Conservation (phyloP, 2,888 invertebrate species). For the Ichneumon xanthorius region DNA sequence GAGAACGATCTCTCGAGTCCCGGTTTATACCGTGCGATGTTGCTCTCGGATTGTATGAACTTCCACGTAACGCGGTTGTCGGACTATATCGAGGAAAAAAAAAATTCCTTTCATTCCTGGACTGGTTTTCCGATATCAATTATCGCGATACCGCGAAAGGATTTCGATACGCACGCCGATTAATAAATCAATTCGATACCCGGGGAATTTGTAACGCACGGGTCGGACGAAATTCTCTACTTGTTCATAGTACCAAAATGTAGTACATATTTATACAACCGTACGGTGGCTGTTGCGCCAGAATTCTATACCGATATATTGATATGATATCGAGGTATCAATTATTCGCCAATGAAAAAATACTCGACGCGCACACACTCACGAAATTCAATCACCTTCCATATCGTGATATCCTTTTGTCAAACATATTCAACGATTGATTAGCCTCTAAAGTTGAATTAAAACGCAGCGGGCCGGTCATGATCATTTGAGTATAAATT, state of each 20-base stretch:
- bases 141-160: neutral
- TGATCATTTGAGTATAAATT: neutral
- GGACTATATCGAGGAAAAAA: neutral
- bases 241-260: neutral
- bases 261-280: neutral
- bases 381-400: slow-evolving; percentile 54
- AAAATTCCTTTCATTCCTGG: neutral
- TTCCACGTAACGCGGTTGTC: neutral
- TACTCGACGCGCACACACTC: slow-evolving; percentile 43
- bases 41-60: neutral
- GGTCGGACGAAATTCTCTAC: neutral
- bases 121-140: slow-evolving; percentile 16
- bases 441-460: slow-evolving; percentile 2
- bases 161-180: neutral
- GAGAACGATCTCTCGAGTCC: slow-evolving; percentile 23
- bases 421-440: slow-evolving; percentile 13
- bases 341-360: slow-evolving; percentile 26
- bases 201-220: neutral
- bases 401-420: slow-evolving; percentile 22
- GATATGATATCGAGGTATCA: neutral
- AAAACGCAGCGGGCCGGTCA: neutral
- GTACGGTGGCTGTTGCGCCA: neutral
- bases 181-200: neutral
- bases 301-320: neutral
- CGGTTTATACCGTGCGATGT: neutral